Conservation (phyloP, 2,888 invertebrate genomes). For the Lasius platythorax region DNA sequence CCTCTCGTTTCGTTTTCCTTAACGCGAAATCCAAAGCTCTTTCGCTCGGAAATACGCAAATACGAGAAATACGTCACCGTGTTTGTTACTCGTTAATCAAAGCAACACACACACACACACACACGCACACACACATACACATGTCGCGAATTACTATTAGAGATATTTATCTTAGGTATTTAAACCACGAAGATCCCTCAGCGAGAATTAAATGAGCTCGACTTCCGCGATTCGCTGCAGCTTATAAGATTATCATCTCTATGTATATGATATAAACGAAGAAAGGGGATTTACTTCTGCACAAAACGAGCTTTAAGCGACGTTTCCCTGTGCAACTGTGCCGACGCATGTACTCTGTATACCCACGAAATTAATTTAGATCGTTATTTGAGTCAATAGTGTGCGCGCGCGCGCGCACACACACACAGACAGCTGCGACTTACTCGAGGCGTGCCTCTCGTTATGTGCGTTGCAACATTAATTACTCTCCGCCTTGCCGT, state of each 20-base stretch:
- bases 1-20: neutral
- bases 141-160: neutral
- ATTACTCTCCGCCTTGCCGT: conserved; percentile 36
- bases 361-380: conserved; percentile 46
- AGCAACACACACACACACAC: neutral
- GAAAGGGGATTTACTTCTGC: conserved; percentile 27
- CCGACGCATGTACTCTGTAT: conserved; percentile 7
- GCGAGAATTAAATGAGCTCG: neutral
- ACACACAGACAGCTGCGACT: neutral
- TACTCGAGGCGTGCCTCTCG: conserved; percentile 5
- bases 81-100: neutral
- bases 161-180: neutral
- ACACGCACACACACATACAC: neutral
- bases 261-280: neutral
- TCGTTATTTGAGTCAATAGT: conserved; percentile 48
- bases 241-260: conserved; percentile 18
- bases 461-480: conserved; percentile 47
- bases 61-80: neutral
- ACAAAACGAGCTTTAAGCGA: neutral
- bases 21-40: neutral
- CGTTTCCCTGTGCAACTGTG: neutral
- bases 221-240: neutral
- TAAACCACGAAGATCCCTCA: neutral
- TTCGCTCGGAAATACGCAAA: neutral
- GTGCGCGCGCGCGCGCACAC: neutral